These are phyloP conservation scores for Ciconia nigra DNA, from an alignment of 2,797 vertebrate genomes.

Conservation along the genomic window DNA sequence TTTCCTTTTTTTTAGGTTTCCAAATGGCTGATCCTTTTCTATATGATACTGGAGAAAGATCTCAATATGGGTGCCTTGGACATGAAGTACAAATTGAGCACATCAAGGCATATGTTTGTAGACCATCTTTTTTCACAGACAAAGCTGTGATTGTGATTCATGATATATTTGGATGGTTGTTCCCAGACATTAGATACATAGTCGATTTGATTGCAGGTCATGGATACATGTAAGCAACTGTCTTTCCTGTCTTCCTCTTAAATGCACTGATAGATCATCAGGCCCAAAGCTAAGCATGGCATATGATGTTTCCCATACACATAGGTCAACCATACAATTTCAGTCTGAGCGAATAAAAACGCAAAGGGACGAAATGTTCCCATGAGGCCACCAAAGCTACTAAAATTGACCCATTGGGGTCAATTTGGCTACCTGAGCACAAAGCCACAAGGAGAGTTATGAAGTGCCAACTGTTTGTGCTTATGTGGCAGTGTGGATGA, in stretches of 20 bases:
- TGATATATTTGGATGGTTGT: slow-evolving; percentile 89
- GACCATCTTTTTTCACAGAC: slow-evolving; percentile 73
- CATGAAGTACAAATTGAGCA: slow-evolving; percentile 86
- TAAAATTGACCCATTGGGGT: not conserved
- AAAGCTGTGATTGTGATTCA: slow-evolving; percentile 89
- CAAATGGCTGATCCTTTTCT: slow-evolving; percentile 90
- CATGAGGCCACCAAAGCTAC: not conserved
- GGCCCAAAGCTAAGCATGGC: not conserved
- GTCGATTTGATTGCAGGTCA: slow-evolving; percentile 86
- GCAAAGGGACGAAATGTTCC: not conserved
- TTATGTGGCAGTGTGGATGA: not conserved
- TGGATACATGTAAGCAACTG: slow-evolving; percentile 84
- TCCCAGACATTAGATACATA: slow-evolving; percentile 92
- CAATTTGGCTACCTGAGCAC: not conserved
- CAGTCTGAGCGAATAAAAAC: not conserved
- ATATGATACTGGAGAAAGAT: slow-evolving; percentile 83
- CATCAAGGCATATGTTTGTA: slow-evolving; percentile 83
- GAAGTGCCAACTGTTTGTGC: not conserved
- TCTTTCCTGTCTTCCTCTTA: not conserved
- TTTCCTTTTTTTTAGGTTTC: not conserved
- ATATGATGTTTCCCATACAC: not conserved
- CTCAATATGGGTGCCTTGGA: slow-evolving; percentile 85
- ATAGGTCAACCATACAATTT: not conserved
- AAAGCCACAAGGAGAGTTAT: not conserved
- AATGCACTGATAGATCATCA: not conserved